Conservation (phyloP, 2,888 invertebrate genomes). For the Acrobeloides nanus region DNA sequence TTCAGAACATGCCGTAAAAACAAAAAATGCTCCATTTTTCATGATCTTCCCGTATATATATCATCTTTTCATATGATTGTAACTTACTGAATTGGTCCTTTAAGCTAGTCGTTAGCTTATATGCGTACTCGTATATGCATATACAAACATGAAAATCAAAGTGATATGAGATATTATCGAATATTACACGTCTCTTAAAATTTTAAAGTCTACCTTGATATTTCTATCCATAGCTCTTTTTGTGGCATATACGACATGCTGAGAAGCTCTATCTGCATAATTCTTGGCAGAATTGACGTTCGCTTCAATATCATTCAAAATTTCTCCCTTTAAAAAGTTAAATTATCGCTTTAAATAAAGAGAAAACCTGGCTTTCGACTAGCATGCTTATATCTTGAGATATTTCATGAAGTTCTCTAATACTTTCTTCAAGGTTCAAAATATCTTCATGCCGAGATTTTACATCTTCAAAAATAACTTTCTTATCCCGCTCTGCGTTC, state of each 20-base stretch:
- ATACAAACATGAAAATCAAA: too few relatives aligned
- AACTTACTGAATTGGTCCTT: too few relatives aligned
- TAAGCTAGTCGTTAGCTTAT: too few relatives aligned
- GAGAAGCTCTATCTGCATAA: slow-evolving; percentile 20
- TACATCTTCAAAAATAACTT: slow-evolving; percentile 32
- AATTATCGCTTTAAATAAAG: too few relatives aligned
- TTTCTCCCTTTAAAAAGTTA: slow-evolving; percentile 24
- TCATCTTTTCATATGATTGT: too few relatives aligned
- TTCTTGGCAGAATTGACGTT: slow-evolving; percentile 26
- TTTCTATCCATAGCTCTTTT: slow-evolving; percentile 22
- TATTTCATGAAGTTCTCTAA: slow-evolving; percentile 34
- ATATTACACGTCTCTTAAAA: too few relatives aligned
- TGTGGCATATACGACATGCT: slow-evolving; percentile 24
- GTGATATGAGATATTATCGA: too few relatives aligned
- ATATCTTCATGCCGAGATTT: slow-evolving; percentile 32
- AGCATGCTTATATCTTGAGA: slow-evolving; percentile 35
- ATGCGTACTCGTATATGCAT: too few relatives aligned
- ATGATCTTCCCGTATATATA: too few relatives aligned
- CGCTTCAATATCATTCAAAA: slow-evolving; percentile 25
- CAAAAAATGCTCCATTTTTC: too few relatives aligned
- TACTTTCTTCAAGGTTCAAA: slow-evolving; percentile 25
- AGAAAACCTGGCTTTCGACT: slow-evolving; percentile 33
- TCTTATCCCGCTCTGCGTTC: slow-evolving; percentile 33
- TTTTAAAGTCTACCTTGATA: slow-evolving; percentile 19
- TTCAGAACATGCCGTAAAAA: too few relatives aligned